Evolutionary conservation across 2,113 vertebrate genomes (phyloP), one percentile per base, ranked within the genome.

Genomic region (Cyprinodon variegatus): DNA sequence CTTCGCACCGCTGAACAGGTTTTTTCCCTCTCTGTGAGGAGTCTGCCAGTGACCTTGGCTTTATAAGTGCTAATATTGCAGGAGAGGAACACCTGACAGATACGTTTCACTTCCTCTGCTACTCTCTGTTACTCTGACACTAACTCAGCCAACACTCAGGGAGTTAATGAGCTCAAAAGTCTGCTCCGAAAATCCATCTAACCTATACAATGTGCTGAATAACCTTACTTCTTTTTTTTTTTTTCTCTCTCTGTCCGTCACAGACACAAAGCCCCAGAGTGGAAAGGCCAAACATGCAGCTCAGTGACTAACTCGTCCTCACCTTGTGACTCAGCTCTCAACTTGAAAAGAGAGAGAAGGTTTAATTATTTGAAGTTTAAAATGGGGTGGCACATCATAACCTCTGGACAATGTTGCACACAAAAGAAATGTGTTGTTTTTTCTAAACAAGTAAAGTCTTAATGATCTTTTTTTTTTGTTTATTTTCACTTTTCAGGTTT

Each of bases 31-130:
- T 59, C 68, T 59, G 15, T 38, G 68, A 15, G 63, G 65, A 82
- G 61, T 65, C 78, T 76, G 68, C 45, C 63, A 61, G 72, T 77
- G 88, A 89, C 91, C 93, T 94, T 95, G 92, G 94, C 90, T 92
- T 72, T 84, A 72, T 79, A 78, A 93, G 93, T 77, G 93, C 92
- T 90, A 89, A 72, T 82, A 82, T 79, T 90, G 90, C 80, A 89
- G 90, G 79, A 82, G 79, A 85, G 82, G 84, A 87, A 89, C 70
- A 87, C 88, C 88, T 94, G 89, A 95, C 93, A 94, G 93, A 95
- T 90, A 74, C 53, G 77, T 90, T 95, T 95, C 93, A 94, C 94
- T 92, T 93, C 90, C 93, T 92, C 89, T 75, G 80, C 90, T 79
- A 84, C 29, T 57, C 82, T 61, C 7, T 78, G 89, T 86, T 83